phyloP scores from a whole-genome alignment of 2,797 vertebrate species.

The Anabas testudineus region DNA sequence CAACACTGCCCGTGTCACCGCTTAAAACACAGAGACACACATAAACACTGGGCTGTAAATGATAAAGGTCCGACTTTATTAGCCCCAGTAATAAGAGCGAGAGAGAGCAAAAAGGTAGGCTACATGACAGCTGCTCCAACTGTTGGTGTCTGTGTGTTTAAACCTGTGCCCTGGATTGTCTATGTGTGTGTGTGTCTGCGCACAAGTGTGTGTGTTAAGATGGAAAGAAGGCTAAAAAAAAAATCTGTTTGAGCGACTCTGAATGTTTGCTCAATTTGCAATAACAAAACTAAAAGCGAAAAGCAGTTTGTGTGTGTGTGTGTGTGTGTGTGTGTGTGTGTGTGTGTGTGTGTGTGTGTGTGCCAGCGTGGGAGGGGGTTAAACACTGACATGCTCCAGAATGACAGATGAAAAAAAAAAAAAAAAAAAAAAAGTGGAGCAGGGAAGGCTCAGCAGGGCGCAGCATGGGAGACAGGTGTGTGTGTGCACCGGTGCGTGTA shows the following conservation, averaged over 20 bases:
- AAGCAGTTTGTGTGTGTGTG: constrained; percentile 30
- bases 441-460: constrained; percentile 68
- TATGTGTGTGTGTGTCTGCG: constrained; percentile 5
- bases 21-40: constrained; percentile 15
- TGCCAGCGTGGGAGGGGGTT: constrained; percentile 63
- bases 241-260: constrained; percentile 22
- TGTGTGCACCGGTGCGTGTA: constrained; percentile 27
- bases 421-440: constrained; percentile 70
- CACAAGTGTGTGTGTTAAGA: constrained; percentile 19
- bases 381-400: constrained; percentile 74
- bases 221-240: constrained; percentile 12
- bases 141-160: constrained; percentile 56
- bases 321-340: constrained; percentile 31
- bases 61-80: constrained; percentile 23
- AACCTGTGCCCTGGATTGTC: constrained; percentile 47
- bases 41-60: constrained; percentile 32
- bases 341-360: constrained; percentile 28
- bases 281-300: constrained; percentile 35
- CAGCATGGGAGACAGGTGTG: constrained; percentile 68
- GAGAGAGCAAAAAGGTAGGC: constrained; percentile 19
- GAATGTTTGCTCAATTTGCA: constrained; percentile 46
- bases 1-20: constrained; percentile 23
- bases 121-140: constrained; percentile 35
- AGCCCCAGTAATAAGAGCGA: constrained; percentile 24
- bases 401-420: constrained; percentile 70